phyloP scores from a whole-genome alignment of 2,113 vertebrate species.

The Pleuronectes platessa region DNA sequence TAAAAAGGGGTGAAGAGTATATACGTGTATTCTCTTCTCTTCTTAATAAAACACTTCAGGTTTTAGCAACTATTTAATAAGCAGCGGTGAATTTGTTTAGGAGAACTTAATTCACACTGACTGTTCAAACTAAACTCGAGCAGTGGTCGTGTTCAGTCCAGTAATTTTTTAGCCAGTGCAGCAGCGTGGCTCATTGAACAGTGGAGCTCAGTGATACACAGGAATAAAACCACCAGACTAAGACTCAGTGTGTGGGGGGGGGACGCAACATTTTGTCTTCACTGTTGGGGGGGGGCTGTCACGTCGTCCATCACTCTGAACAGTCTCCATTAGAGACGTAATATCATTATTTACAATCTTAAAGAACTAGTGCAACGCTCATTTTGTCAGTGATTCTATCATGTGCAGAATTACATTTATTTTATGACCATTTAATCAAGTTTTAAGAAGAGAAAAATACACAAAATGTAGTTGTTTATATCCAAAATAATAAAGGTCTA shows the following conservation, averaged over 20 bases:
- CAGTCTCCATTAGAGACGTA: too few species aligned
- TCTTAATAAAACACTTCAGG: too few species aligned
- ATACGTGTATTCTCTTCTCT: too few species aligned
- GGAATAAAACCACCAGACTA: not conserved
- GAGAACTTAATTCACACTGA: not conserved
- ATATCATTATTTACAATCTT: too few species aligned
- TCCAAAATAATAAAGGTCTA: too few species aligned
- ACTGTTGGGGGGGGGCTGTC: not conserved
- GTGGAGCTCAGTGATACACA: not conserved
- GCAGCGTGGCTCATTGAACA: not conserved
- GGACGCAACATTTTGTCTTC: not conserved
- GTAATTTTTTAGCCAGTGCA: not conserved
- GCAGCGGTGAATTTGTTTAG: not conserved
- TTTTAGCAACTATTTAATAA: not conserved
- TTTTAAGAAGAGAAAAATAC: too few species aligned
- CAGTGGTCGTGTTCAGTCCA: not conserved
- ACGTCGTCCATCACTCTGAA: not conserved
- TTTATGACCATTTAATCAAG: too few species aligned
- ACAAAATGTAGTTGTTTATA: too few species aligned
- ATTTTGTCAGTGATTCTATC: too few species aligned
- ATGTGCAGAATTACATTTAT: too few species aligned
- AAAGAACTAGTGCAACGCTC: too few species aligned
- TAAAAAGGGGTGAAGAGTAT: not conserved
- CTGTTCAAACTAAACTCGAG: not conserved
- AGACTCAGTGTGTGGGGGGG: not conserved